Base-by-base conservation (phyloP, 1,140 invertebrate species). In the Orius insidiosus region DNA sequence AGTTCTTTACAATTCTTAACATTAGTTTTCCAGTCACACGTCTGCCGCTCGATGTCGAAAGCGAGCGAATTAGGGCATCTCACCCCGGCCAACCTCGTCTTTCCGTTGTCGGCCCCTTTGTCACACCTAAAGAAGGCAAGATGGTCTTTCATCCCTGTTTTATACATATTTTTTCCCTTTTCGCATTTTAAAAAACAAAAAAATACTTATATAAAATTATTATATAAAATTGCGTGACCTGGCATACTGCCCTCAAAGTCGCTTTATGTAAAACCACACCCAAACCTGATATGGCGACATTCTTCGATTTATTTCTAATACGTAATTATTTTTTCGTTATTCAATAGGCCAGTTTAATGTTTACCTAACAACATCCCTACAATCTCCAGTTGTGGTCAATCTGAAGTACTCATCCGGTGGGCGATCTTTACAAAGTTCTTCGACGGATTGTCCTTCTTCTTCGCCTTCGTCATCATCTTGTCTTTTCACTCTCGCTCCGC, bases 11-110 rank as follows among this genome's bases (percentile, higher is more conserved):
- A 92, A 77, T 88, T 90, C 74, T 86, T 85, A 68, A 92, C 87
- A 72, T 88, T 80, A 58, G 81, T 78, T 75, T 88, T 92, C 85
- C 87, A 94, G 68, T 92, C 86, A 70, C 88, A 93, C 52, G 86
- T 90, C 65, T 94, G 87, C 58, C 85, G 74, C 65, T 86, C 78
- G 62, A 94, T 83, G 75, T 94, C 88, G 70, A 94, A 94, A 58
- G 84, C 85, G 60, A 94, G 72, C 64, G 86, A 85, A 58, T 75
- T 79, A 50, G 86, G 85, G 65, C 88, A 94, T 56, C 78, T 71
- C 53, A 92, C 83, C 47, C 80, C 77, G 46, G 85, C 85, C 63
- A 90, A 70, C 59, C 86, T 75, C 58, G 78, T 86, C 46, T 76
- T 75, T 50, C 83, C 83, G 60, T 79, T 81, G 67, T 87, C 80